Conservation (phyloP, 2,888 invertebrate genomes). For the Smittia aterrima region DNA sequence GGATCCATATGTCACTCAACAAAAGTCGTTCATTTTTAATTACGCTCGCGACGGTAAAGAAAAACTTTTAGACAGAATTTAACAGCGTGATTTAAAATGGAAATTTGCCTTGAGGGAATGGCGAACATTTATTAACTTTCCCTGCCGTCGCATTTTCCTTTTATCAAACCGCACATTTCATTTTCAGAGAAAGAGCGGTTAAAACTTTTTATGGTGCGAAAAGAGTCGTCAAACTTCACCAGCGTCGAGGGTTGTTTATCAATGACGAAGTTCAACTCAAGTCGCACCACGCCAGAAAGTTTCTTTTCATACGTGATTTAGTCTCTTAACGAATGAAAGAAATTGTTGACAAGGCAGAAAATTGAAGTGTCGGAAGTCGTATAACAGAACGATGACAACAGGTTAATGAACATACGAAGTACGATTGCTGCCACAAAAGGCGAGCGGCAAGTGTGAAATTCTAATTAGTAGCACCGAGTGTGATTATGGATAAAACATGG, state of each 20-base stretch:
- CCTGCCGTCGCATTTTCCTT: neutral
- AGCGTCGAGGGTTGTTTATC: too few relatives aligned
- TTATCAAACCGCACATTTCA: constrained; percentile 4
- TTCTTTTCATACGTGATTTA: constrained; percentile 5
- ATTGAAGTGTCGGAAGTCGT: neutral
- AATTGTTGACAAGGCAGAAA: neutral
- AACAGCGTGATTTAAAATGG: constrained; percentile 7
- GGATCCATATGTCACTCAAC: neutral
- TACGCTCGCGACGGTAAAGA: too few relatives aligned
- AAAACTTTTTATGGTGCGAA: too few relatives aligned
- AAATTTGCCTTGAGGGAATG: neutral
- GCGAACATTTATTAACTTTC: constrained; percentile 10
- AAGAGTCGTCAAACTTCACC: too few relatives aligned
- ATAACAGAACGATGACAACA: constrained; percentile 31
- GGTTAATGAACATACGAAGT: constrained; percentile 32
- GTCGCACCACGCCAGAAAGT: too few relatives aligned
- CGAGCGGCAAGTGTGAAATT: constrained; percentile 36
- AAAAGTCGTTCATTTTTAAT: neutral
- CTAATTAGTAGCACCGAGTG: constrained; percentile 27
- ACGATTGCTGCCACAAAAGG: neutral
- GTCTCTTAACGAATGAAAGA: neutral
- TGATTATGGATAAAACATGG: constrained; percentile 21
- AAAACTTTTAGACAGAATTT: neutral
- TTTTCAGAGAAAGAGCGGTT: too few relatives aligned
- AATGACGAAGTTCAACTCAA: too few relatives aligned